Evolutionary conservation across 2,888 invertebrate species (phyloP).

Genomic region (Axea sp.): DNA sequence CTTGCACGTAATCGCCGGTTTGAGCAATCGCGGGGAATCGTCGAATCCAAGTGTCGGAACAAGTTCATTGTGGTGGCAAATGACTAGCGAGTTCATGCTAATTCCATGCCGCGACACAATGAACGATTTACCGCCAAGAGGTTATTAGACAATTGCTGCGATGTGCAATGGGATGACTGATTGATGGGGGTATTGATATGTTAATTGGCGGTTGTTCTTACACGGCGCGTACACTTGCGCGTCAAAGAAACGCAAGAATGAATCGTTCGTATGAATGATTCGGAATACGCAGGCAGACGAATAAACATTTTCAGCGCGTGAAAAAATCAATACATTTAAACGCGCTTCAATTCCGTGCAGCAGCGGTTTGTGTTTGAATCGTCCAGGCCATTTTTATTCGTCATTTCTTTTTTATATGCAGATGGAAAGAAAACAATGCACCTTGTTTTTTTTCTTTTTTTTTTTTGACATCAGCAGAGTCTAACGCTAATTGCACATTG

Average conservation of each 20-base stretch:
- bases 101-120: constrained; percentile 26
- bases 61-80: constrained; percentile 22
- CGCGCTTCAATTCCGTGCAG: too few species aligned
- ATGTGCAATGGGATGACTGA: constrained; percentile 39
- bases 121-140: constrained; percentile 17
- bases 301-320: too few species aligned
- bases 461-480: too few species aligned
- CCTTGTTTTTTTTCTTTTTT: too few species aligned
- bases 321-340: too few species aligned
- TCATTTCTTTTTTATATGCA: too few species aligned
- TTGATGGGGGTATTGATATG: constrained; percentile 46
- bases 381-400: too few species aligned
- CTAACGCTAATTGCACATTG: too few species aligned
- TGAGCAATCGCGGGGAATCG: constrained; percentile 6
- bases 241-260: background rate
- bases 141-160: constrained; percentile 36
- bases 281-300: too few species aligned
- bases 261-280: background rate
- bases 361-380: too few species aligned
- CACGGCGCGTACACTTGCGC: too few species aligned
- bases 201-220: constrained; percentile 23
- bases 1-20: constrained; percentile 1
- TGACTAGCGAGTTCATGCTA: constrained; percentile 36
- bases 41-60: constrained; percentile 4
- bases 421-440: too few species aligned